Evolutionary conservation across 1,140 invertebrate species (phyloP).

Genomic region (Chrysomallon squamiferum): DNA sequence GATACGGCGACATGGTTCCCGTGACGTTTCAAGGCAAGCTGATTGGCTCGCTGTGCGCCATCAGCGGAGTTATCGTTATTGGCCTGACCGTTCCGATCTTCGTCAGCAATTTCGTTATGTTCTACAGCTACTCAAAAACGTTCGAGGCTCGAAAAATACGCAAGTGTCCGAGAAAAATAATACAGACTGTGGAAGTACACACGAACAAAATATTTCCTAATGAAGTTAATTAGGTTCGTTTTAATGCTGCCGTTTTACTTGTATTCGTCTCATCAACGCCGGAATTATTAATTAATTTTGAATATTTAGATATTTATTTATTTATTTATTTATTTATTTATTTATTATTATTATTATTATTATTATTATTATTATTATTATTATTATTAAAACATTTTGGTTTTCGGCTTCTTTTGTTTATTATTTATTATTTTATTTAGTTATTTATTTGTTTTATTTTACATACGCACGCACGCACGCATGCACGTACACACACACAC

Average conservation of each 20-base stretch:
- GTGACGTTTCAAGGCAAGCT: constrained; percentile 45
- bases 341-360: too few species aligned
- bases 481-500: not conserved
- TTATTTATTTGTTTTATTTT: too few species aligned
- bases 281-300: not conserved
- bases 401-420: too few species aligned
- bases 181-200: not conserved
- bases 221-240: not conserved
- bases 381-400: too few species aligned
- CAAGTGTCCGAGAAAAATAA: not conserved
- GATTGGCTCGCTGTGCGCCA: constrained; percentile 20
- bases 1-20: constrained; percentile 89
- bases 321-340: too few species aligned
- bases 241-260: not conserved
- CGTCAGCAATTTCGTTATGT: constrained; percentile 34
- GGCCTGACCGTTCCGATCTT: constrained; percentile 29
- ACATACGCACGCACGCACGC: constrained; percentile 4
- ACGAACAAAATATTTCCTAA: not conserved
- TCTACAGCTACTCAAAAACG: constrained; percentile 19
- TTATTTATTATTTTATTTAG: too few species aligned
- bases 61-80: constrained; percentile 25
- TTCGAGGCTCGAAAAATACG: not conserved
- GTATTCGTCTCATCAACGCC: not conserved
- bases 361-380: too few species aligned
- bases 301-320: not conserved